Evolutionary conservation across 2,113 vertebrate genomes (phyloP), one percentile per base, ranked within the genome.

Genomic region (Nestor notabilis): DNA sequence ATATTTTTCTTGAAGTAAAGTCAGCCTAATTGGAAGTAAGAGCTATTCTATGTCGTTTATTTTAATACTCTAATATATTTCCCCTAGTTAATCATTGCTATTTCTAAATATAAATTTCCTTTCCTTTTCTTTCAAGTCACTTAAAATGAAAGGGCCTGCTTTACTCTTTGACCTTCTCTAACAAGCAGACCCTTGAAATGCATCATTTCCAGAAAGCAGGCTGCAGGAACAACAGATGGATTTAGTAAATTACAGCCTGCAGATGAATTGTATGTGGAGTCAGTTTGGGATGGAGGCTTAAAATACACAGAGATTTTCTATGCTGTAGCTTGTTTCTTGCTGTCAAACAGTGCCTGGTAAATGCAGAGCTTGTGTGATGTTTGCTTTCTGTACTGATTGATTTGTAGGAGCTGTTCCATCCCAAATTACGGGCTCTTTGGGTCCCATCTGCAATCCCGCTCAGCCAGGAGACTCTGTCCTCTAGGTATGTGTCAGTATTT

Each of bases 91-190:
- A 98, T 98, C 98, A 97, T 87, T 97, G 85, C 96, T 96, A 93
- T 98, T 93, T 97, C 98, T 97, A 98, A 98, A 98, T 97, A 97
- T 85, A 97, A 97, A 97, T 98, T 98, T 98, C 97, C 97, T 98
- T 97, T 96, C 91, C 93, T 97, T 96, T 97, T 97, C 98, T 98
- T 98, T 98, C 97, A 98, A 98, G 98, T 98, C 89, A 35, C 93
- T 98, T 93, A 93, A 98, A 98, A 98, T 98, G 97, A 98, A 98
- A 98, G 97, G 93, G 92, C 81, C 44, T 56, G 61, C 28, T 95
- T 96, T 97, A 96, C 97, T 97, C 97, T 95, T 97, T 98, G 98
- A 98, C 98, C 97, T 98, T 74, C 93, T 92, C 89, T 94, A 97
- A 98, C 94, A 95, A 98, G 97, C 97, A 97, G 97, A 97, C 96